phyloP scores from a whole-genome alignment of 2,113 vertebrate species.

The Petaurus breviceps region DNA sequence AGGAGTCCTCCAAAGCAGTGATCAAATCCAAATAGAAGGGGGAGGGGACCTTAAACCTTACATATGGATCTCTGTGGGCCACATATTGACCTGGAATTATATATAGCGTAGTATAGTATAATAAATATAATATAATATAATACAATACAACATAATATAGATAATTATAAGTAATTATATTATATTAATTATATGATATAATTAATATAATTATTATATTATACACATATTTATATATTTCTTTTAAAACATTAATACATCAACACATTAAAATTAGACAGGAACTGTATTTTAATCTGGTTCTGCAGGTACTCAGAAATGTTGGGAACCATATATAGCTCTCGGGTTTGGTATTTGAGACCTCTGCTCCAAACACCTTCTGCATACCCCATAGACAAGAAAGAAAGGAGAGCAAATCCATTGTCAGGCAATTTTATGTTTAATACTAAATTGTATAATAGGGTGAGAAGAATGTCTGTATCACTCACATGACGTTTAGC shows the following conservation, averaged over 20 bases:
- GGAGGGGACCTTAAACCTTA: neutral
- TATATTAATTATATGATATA: too few species aligned
- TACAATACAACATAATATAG: too few species aligned
- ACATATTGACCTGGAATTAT: neutral
- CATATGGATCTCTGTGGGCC: neutral
- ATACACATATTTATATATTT: neutral
- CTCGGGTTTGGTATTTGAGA: neutral
- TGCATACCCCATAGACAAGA: neutral
- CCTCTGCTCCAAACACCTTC: neutral
- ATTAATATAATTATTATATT: too few species aligned
- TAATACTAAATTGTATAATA: neutral
- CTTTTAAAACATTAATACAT: neutral
- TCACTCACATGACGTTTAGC: neutral
- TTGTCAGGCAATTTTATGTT: neutral
- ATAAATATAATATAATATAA: too few species aligned
- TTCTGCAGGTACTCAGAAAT: neutral
- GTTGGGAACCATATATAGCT: neutral
- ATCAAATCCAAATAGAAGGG: neutral
- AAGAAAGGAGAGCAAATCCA: neutral
- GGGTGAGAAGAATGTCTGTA: neutral
- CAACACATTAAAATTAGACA: neutral
- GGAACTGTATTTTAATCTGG: neutral
- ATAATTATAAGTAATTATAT: too few species aligned
- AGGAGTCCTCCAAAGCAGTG: neutral
- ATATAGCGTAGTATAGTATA: too few species aligned